These are phyloP conservation scores for Ips typographus DNA, from an alignment of 1,140 invertebrate species.

Conservation along the genomic window DNA sequence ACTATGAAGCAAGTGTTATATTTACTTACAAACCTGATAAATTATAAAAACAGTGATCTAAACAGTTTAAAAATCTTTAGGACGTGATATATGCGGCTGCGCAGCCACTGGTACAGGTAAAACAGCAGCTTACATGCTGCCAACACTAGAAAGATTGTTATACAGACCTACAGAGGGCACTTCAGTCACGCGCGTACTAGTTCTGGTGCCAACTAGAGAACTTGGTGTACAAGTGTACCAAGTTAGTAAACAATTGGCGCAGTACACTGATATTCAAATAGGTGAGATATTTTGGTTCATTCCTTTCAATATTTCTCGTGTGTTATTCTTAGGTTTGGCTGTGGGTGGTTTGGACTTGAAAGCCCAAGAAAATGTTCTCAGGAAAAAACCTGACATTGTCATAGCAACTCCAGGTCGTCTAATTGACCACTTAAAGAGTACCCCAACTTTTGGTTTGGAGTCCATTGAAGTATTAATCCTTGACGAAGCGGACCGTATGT, in stretches of 20 bases:
- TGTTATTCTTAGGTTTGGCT: slow-evolving; percentile 61
- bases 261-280: slow-evolving; percentile 82
- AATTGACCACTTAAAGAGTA: slow-evolving; percentile 96
- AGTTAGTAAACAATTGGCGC: slow-evolving; percentile 87
- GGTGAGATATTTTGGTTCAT: slow-evolving; percentile 12
- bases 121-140: slow-evolving; percentile 98
- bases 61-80: slow-evolving; percentile 49
- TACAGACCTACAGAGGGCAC: slow-evolving; percentile 68
- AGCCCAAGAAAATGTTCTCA: slow-evolving; percentile 84
- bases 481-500: slow-evolving; percentile 95
- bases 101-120: slow-evolving; percentile 98
- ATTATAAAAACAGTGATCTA: background rate
- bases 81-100: slow-evolving; percentile 92
- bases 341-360: slow-evolving; percentile 94
- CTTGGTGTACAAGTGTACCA: slow-evolving; percentile 90
- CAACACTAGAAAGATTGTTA: slow-evolving; percentile 90
- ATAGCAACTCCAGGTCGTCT: slow-evolving; percentile 97
- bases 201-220: slow-evolving; percentile 95
- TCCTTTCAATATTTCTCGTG: background rate
- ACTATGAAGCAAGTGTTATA: background rate
- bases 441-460: slow-evolving; percentile 87
- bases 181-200: slow-evolving; percentile 81
- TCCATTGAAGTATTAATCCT: slow-evolving; percentile 93
- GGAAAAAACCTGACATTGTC: slow-evolving; percentile 93
- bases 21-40: background rate